phyloP scores from a whole-genome alignment of 2,888 invertebrate species.

The Andrena haemorrhoa region DNA sequence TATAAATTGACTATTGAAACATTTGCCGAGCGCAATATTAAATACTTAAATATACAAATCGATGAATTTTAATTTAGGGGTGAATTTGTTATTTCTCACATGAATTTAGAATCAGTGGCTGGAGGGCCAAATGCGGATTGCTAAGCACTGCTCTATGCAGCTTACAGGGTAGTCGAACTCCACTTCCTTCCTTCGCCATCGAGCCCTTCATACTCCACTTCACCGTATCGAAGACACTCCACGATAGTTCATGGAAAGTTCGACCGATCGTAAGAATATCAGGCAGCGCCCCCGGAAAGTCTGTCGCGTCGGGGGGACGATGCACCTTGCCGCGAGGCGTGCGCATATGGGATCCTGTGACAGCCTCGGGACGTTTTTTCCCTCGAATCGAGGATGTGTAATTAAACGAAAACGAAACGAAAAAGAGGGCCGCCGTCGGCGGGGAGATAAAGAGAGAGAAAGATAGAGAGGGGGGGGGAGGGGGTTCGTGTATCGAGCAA shows the following conservation, averaged over 20 bases:
- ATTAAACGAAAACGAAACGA: slow-evolving; percentile 56
- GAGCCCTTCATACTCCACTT: too few species aligned
- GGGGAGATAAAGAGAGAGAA: background rate
- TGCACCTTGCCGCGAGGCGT: slow-evolving; percentile 54
- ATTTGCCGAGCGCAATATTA: too few species aligned
- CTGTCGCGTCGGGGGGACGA: slow-evolving; percentile 22
- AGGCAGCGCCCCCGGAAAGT: background rate
- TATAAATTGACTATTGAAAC: too few species aligned
- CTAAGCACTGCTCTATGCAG: too few species aligned
- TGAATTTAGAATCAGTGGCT: too few species aligned
- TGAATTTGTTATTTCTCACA: too few species aligned
- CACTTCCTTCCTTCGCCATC: too few species aligned
- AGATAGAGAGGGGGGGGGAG: slow-evolving; percentile 2
- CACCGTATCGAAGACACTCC: too few species aligned
- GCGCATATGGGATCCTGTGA: slow-evolving; percentile 52
- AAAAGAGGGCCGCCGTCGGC: background rate
- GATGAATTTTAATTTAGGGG: too few species aligned
- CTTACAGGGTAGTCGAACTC: too few species aligned
- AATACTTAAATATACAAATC: too few species aligned
- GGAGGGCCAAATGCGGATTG: too few species aligned
- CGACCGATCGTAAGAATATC: slow-evolving; percentile 45
- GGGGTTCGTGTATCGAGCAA: slow-evolving; percentile 17
- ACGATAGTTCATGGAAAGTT: background rate
- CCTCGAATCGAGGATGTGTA: slow-evolving; percentile 47
- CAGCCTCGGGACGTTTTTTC: slow-evolving; percentile 25